Base-by-base conservation (phyloP, 2,888 invertebrate species). In the Adela reaumurella region DNA sequence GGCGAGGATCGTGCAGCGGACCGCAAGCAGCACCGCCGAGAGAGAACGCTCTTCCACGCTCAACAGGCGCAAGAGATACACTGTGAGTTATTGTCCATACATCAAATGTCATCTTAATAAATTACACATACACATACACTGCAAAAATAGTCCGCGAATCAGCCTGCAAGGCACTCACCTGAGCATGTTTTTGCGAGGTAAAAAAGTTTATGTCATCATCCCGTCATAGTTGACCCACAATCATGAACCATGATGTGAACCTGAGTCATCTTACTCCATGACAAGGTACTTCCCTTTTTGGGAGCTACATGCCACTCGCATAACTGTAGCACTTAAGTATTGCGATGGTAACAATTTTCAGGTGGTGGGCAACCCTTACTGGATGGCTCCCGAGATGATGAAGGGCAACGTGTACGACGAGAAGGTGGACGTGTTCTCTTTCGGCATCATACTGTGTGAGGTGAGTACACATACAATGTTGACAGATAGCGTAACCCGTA, bases 341-440 rank as follows among this genome's bases (percentile, higher is more conserved):
- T n/a, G n/a, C n/a, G n/a, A n/a, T n/a, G n/a, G n/a, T n/a, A n/a
- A n/a, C n/a, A n/a, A n/a, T 8, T 51, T 46, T 11, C 64, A 79
- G 78, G 78, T 97, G 20, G 97, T 97, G 0, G 97, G 97, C 1
- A 96, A 94, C 81, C 96, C 97, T 1, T 97, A 95, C 70, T 97
- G 96, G 95, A 97, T 97, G 97, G 97, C 97, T 0, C 97, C 97
- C 1, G 97, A 97, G 71, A 97, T 97, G 97, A 93, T 97, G 92
- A 94, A 92, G 67, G 95, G 95, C 17, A 91, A 93, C 61, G 91
- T 92, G 55, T 97, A 97, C 67, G 96, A 97, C 63, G 96, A 97
- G 66, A 94, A 94, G 69, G 97, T 97, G 0, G 97, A 97, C 63
- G 89, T 97, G 52, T 97, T 97, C 71, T 95, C 95, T 19, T 97